These are phyloP conservation scores for Leptodactylus fuscus DNA, from an alignment of 2,113 vertebrate genomes.

Conservation along the genomic window DNA sequence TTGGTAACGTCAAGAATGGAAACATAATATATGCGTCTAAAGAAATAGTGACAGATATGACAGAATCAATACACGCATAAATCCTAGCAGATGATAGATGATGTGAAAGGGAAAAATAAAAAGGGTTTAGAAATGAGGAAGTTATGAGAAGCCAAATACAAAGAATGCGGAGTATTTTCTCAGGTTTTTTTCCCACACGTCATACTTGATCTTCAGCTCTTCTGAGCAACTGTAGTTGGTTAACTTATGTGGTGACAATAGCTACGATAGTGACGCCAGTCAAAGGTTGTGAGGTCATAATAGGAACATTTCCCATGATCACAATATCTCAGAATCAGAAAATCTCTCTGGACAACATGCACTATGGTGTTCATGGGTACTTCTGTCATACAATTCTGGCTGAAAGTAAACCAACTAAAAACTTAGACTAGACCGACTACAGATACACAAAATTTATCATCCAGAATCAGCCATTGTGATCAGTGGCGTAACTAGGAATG, in stretches of 20 bases:
- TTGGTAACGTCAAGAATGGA: conserved; percentile 11
- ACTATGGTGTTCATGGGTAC: background rate
- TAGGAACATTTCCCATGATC: background rate
- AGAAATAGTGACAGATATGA: conserved; percentile 23
- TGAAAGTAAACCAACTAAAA: too few relatives aligned
- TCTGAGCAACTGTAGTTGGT: too few relatives aligned
- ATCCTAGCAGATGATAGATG: conserved; percentile 3
- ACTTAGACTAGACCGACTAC: too few relatives aligned
- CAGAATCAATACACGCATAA: conserved; percentile 11
- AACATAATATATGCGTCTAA: conserved; percentile 18
- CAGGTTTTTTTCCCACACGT: background rate
- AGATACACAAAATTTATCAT: too few relatives aligned
- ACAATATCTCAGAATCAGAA: background rate
- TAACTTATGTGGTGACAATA: background rate
- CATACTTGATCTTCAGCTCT: background rate
- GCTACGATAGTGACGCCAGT: background rate
- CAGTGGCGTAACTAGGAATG: too few relatives aligned
- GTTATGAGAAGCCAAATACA: background rate
- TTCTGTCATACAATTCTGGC: too few relatives aligned
- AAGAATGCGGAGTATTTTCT: background rate
- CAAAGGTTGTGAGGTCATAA: background rate
- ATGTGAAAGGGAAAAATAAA: background rate
- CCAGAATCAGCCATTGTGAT: too few relatives aligned
- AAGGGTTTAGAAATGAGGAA: background rate
- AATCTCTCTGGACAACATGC: background rate